Evolutionary conservation across 2,888 invertebrate genomes (phyloP), one percentile per base, ranked within the genome.

Genomic region (Limnephilus lunatus): DNA sequence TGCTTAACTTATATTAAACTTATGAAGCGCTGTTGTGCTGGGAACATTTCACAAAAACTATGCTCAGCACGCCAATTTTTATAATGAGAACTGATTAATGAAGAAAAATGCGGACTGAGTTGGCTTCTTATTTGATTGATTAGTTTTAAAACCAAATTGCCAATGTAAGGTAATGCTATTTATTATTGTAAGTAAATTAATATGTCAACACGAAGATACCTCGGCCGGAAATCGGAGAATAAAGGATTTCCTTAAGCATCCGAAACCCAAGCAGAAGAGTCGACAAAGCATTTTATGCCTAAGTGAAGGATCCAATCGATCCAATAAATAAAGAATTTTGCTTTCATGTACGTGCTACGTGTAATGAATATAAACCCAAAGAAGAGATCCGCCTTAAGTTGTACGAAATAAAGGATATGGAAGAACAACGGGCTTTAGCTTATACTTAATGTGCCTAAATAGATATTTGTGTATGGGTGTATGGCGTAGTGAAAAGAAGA

Each of bases 351-450:
- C 19, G 82, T 83, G 25, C 31, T 39, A 32, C 35, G 35, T 31
- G 83, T 35, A 83, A 83, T 83, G 32, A 83, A 83, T 83, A 83
- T 35, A 35, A 25, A 32, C 83, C 35, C 14, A 32, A 83, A 83
- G 14, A 82, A 32, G 82, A 32, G 25, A 83, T 32, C 32, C 19
- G 9, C 19, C 32, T 32, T 83, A 83, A 31, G 82, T 32, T 32
- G 1, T 31, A 32, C 82, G 82, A 32, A 83, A 83, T 32, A 32
- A 83, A 83, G 15, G 32, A 83, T n/a, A 83, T 83, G 25, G 25
- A 32, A 32, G 35, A 35, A 83, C 19, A 83, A 35, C 32, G 25
- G 83, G 32, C 83, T 83, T 83, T 31, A 83, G 83, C 35, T 83
- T 11, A 7, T 68, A n/a, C 68, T 68, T 53, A 48, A 48, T 48